Base-by-base conservation (phyloP, 2,113 vertebrate species). In the Rhinichthys klamathensis region DNA sequence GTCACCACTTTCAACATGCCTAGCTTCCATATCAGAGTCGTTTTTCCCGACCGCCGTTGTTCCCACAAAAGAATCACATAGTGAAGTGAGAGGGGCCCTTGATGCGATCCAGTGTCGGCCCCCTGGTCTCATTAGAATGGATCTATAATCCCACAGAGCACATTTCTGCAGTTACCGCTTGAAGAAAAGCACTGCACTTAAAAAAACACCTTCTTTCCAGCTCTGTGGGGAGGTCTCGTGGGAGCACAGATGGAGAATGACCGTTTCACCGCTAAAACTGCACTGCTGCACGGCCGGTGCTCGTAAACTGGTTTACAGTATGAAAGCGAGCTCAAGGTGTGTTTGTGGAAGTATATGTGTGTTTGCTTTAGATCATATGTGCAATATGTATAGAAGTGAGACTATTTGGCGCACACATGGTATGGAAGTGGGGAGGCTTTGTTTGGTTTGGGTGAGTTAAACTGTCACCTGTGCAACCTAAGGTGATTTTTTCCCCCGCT, bases 161-260 rank as follows among this genome's bases (percentile, higher is more conserved):
- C 75, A 80, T 80, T 81, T 90, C 75, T 86, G 78, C 84, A 79
- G 86, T 82, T 78, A 65, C 82, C 56, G 69, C 46, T 80, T 54
- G 61, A 88, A 83, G 61, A 73, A 88, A 84, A 87, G 21, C 87
- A 82, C 70, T 61, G 80, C 41, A 67, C 80, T 75, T 30, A 82
- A 84, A 87, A 77, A 80, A 44, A 84, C 63, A 89, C 83, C 81
- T 84, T 80, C 70, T 80, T 25, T 85, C 69, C 61, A 78, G 60
- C 63, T 84, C 82, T 77, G 87, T 85, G 51, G 60, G 27, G 18
- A 60, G 51, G 82, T 88, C 85, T 74, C 77, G 9, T 7, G 80
- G 88, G 90, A 87, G 46, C 83, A 46, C 85, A 84, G 90, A 87
- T 89, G 88, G 84, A 84, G 85, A 80, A 38, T 82, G 86, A 85